Conservation (phyloP, 2,888 invertebrate species). For the Branchellion lobata region DNA sequence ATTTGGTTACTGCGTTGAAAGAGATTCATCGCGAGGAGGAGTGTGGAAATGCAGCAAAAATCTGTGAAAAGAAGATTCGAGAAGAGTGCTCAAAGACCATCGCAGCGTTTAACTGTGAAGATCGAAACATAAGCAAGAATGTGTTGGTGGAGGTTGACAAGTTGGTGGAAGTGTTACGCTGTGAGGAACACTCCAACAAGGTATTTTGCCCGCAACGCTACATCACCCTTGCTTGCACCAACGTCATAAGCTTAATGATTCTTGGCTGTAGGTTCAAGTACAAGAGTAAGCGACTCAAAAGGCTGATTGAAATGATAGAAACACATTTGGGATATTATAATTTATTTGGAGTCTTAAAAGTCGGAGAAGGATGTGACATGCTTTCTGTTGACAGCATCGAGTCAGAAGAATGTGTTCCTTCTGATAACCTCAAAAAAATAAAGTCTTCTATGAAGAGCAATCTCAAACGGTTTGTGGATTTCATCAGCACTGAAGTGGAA, state of each 20-base stretch:
- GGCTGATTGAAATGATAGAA: neutral
- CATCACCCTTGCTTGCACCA: constrained; percentile 21
- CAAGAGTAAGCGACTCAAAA: constrained; percentile 18
- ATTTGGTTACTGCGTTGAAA: neutral
- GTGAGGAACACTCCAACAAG: neutral
- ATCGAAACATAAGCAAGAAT: neutral
- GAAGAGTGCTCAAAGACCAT: neutral
- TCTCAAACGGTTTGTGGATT: neutral
- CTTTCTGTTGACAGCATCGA: neutral
- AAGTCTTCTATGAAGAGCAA: neutral
- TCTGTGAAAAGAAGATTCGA: neutral
- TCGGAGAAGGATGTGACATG: too few species aligned
- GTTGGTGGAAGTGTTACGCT: constrained; percentile 7
- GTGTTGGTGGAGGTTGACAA: constrained; percentile 17
- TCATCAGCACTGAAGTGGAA: constrained; percentile 21
- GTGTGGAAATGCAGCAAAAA: neutral
- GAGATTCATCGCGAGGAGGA: neutral
- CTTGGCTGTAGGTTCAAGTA: constrained; percentile 31
- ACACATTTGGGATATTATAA: constrained; percentile 1
- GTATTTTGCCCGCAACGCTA: neutral
- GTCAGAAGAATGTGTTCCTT: neutral
- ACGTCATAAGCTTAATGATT: constrained; percentile 13
- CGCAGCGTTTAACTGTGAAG: neutral
- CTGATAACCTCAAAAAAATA: neutral
- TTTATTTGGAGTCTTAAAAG: neutral